Evolutionary conservation across 1,140 invertebrate species (phyloP), one percentile per base, ranked within the genome.

Genomic region (Apis florea): DNA sequence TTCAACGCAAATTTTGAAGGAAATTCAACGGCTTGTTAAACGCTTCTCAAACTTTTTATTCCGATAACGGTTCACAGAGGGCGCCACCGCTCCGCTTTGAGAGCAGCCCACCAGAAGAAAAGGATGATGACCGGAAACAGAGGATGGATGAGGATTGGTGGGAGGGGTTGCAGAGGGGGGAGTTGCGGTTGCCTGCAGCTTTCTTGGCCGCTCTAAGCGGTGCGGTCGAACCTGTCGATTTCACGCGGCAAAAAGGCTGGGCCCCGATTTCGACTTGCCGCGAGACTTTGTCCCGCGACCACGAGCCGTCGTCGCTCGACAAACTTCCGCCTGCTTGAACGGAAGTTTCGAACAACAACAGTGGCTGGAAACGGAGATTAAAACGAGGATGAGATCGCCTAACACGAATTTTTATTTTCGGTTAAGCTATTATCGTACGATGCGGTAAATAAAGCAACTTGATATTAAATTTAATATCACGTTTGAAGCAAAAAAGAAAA

Each of bases 141-240:
- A 24, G 61, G 61, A 21, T 21, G 70, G 15, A 72, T 5, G 13
- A 58, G 70, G 13, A 11, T 10, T 6, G 21, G 3, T 3, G 24
- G 24, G 15, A 9, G n/a, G 21, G 11, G 5, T n/a, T n/a, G n/a
- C n/a, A n/a, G n/a, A 31, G 53, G 54, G 2, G 21, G 10, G 31
- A 9, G 26, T 59, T 72, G 70, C 26, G 70, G 70, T 72, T 72
- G 40, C 1, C 51, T 13, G 24, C 24, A 19, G 69, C 69, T 71
- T 26, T 54, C 70, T 72, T 31, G 54, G 4, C 79, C 79, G 83
- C 79, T 89, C 31, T 88, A 86, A 85, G 61, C 79, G n/a, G n/a
- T 89, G 90, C 84, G 89, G 90, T 90, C 72, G 69, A 66, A 81
- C 85, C 88, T 91, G 89, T 91, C 89, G 88, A 91, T 90, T 90